Conservation (phyloP, 2,797 vertebrate species). For the Sternarchorhynchus goeldii region DNA sequence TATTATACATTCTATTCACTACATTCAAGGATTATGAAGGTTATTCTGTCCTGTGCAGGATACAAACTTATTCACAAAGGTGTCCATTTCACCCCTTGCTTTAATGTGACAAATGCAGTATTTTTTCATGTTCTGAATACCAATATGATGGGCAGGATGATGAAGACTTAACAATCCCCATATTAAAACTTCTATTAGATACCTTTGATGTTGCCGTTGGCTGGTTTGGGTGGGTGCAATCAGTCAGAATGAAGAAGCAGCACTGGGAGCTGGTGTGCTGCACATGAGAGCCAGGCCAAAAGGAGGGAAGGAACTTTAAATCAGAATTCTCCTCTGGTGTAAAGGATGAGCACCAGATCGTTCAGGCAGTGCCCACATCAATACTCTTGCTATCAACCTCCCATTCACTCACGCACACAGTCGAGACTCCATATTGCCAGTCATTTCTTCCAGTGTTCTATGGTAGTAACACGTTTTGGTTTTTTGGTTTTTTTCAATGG, state of each 20-base stretch:
- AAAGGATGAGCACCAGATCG: constrained; percentile 40
- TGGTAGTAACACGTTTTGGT: neutral
- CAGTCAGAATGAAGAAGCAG: constrained; percentile 14
- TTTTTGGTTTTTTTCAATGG: neutral
- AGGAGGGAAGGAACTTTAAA: constrained; percentile 52
- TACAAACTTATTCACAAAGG: neutral
- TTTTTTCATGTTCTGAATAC: constrained; percentile 1
- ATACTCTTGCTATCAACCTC: constrained; percentile 13
- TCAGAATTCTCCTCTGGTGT: constrained; percentile 38
- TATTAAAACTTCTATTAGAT: constrained; percentile 12
- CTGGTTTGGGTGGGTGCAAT: constrained; percentile 24
- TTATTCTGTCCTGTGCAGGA: neutral
- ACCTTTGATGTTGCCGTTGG: neutral
- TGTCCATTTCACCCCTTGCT: constrained; percentile 10
- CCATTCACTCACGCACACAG: constrained; percentile 18
- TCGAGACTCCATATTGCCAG: too few relatives aligned
- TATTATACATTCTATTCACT: constrained; percentile 2
- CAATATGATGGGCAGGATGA: constrained; percentile 3
- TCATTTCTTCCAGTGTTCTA: neutral
- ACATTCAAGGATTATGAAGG: constrained; percentile 12
- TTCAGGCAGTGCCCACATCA: constrained; percentile 21
- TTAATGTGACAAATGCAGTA: constrained; percentile 3
- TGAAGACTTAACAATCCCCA: neutral
- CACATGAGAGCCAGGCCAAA: constrained; percentile 43
- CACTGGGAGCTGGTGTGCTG: neutral